These are phyloP conservation scores for Thymelicus lineola DNA, from an alignment of 2,888 invertebrate genomes.

Conservation along the genomic window DNA sequence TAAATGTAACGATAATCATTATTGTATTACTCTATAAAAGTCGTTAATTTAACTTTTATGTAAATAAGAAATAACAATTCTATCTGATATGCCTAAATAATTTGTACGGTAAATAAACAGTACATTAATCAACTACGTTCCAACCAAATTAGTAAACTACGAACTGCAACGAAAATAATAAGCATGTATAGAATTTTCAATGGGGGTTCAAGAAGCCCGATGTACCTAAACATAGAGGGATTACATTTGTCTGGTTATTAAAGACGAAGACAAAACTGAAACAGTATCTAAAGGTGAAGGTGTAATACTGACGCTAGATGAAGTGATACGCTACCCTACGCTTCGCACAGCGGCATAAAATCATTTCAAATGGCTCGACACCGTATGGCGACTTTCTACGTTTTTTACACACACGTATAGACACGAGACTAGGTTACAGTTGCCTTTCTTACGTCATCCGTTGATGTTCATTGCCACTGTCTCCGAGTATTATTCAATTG, in stretches of 20 bases:
- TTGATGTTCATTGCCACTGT: not conserved
- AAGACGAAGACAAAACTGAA: conserved; percentile 4
- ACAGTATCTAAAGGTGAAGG: conserved; percentile 11
- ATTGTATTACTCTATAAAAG: not conserved
- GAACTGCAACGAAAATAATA: too few species aligned
- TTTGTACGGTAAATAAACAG: too few species aligned
- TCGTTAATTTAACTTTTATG: not conserved
- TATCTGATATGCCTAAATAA: too few species aligned
- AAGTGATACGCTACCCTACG: conserved; percentile 10
- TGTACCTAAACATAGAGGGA: not conserved
- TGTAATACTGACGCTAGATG: conserved; percentile 18
- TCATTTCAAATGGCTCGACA: conserved; percentile 18
- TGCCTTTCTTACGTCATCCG: not conserved
- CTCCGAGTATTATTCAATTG: not conserved
- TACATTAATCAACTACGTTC: too few species aligned
- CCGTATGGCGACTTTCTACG: not conserved
- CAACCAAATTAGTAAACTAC: too few species aligned
- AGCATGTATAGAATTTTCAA: too few species aligned
- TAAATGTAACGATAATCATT: conserved; percentile 7
- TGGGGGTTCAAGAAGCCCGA: too few species aligned
- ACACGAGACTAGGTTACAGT: not conserved
- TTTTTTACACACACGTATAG: not conserved
- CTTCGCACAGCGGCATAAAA: too few species aligned
- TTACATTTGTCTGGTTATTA: conserved; percentile 16
- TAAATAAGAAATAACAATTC: not conserved